Percentiles rank a stretch among this genome's conserved stretches.
Evolutionary conservation across 2,113 vertebrate genomes (phyloP).

Genomic region (Speoplatyrhinus poulsoni): DNA sequence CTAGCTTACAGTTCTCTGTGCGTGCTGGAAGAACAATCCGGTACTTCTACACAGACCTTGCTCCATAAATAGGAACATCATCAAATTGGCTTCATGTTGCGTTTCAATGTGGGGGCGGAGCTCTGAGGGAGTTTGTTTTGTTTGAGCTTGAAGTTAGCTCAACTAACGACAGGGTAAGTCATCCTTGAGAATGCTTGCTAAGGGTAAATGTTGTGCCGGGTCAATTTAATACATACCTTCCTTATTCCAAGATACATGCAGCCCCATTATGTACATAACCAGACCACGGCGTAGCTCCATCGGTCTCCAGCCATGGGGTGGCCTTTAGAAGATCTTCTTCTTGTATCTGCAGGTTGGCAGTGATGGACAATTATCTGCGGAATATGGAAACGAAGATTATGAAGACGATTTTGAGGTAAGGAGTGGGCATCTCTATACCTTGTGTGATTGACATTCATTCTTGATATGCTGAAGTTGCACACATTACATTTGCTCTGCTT

Average conservation of each 20-base stretch:
- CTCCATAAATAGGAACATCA: too few species aligned
- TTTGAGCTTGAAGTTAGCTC: too few species aligned
- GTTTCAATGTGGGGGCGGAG: too few species aligned
- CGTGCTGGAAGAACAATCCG: neutral
- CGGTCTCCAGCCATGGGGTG: neutral
- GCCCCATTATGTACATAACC: neutral
- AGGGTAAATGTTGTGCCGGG: too few species aligned
- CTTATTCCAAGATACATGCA: too few species aligned
- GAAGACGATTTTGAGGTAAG: conserved; percentile 95
- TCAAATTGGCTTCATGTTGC: too few species aligned
- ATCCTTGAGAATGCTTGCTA: too few species aligned
- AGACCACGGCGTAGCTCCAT: neutral
- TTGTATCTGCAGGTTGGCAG: conserved; percentile 65
- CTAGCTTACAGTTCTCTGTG: neutral
- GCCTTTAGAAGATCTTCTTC: neutral
- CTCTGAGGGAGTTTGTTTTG: too few species aligned
- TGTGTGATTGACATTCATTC: neutral
- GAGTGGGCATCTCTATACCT: neutral
- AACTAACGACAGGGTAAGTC: too few species aligned
- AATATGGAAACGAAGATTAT: conserved; percentile 67
- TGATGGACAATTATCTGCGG: conserved; percentile 50
- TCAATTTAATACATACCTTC: too few species aligned
- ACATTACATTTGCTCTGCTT: neutral
- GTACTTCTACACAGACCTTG: too few species aligned
- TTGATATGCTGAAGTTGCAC: neutral